Conservation (phyloP, 2,888 invertebrate species). For the Thymelicus lineola region DNA sequence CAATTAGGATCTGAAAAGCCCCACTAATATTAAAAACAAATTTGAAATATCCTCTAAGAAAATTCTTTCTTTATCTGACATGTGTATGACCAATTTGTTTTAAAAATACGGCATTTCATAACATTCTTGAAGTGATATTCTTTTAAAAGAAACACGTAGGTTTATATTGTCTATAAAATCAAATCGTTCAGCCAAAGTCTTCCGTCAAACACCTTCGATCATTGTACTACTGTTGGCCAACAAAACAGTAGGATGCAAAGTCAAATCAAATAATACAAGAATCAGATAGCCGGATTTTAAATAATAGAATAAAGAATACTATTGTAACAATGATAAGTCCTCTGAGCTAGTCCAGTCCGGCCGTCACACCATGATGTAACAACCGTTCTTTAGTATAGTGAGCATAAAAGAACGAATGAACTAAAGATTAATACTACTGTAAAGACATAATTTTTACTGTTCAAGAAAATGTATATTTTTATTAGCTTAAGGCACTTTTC, state of each 20-base stretch:
- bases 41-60: no score
- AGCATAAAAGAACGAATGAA: no score
- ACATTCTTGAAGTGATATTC: constrained; percentile 2
- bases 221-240: constrained; percentile 18
- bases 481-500: no score
- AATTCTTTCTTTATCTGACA: no score
- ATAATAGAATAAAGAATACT: constrained; percentile 62
- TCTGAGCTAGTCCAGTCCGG: not conserved
- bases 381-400: not conserved
- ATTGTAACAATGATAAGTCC: constrained; percentile 56
- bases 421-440: no score
- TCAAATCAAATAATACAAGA: constrained; percentile 36
- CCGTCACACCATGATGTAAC: constrained; percentile 48
- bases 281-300: constrained; percentile 53
- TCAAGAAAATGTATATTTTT: no score
- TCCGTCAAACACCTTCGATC: constrained; percentile 11
- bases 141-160: constrained; percentile 9
- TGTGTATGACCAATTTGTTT: not conserved
- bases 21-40: no score
- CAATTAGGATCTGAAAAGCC: no score
- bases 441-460: no score
- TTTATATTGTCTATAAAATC: constrained; percentile 26
- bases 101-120: not conserved
- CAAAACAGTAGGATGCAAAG: constrained; percentile 33
- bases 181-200: constrained; percentile 13